These are phyloP conservation scores for Ammodytes marinus DNA, from an alignment of 2,113 vertebrate genomes.

Conservation along the genomic window DNA sequence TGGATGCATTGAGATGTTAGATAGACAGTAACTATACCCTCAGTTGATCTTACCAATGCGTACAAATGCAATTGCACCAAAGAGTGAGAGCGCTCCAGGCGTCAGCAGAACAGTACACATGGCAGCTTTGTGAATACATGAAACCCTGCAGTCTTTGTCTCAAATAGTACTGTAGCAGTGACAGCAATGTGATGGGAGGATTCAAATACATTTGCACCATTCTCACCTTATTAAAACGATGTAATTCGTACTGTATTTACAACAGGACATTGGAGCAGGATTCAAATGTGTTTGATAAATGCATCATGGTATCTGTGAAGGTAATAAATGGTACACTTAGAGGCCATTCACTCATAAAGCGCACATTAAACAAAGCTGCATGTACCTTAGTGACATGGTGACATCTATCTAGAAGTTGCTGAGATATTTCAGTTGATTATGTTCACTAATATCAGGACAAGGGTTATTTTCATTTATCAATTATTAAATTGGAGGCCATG, in stretches of 20 bases:
- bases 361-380: not conserved
- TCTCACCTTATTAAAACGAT: not conserved
- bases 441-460: not conserved
- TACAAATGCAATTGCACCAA: slow-evolving; percentile 79
- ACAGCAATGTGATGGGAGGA: not conserved
- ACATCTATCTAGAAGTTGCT: not conserved
- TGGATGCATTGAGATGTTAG: slow-evolving; percentile 44
- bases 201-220: slow-evolving; percentile 24
- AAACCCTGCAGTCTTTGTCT: slow-evolving; percentile 10
- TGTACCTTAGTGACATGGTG: not conserved
- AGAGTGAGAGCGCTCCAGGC: slow-evolving; percentile 57
- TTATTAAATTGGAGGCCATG: not conserved
- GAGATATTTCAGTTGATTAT: not conserved
- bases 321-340: not conserved
- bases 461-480: not conserved
- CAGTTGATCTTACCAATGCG: slow-evolving; percentile 65
- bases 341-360: too few relatives aligned
- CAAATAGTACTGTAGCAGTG: not conserved
- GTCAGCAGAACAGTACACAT: slow-evolving; percentile 39
- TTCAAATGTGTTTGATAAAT: not conserved
- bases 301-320: not conserved
- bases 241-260: not conserved
- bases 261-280: not conserved
- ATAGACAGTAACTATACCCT: slow-evolving; percentile 57
- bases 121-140: slow-evolving; percentile 45